A percentile compares a stretch with the other conserved stretches of the same genome.
phyloP scores from a whole-genome alignment of 2,888 invertebrate genomes.

The Cosmorhoe ocellata region DNA sequence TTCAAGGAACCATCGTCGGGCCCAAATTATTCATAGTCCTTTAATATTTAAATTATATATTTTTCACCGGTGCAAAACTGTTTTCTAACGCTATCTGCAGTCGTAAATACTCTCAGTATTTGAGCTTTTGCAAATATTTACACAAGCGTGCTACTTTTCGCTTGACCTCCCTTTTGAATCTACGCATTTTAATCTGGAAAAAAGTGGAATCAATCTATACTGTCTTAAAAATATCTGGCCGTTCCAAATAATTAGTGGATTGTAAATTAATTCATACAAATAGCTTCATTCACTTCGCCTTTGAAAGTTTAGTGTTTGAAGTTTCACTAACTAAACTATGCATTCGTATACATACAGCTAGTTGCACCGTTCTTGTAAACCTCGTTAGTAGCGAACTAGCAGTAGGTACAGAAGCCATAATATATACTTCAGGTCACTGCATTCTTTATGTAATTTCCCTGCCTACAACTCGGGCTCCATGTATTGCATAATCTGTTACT shows the following conservation, averaged over 20 bases:
- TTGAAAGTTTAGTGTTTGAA: not conserved
- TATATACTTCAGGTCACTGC: no score
- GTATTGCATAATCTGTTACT: no score
- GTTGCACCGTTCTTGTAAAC: no score
- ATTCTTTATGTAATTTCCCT: no score
- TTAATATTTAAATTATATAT: not conserved
- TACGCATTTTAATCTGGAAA: slow-evolving; percentile 11
- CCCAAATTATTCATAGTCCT: not conserved
- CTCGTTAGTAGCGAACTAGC: no score
- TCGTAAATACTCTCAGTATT: not conserved
- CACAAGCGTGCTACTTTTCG: slow-evolving; percentile 17
- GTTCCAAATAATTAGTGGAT: not conserved
- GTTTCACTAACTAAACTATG: not conserved
- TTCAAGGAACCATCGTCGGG: not conserved
- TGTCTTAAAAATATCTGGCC: slow-evolving; percentile 1
- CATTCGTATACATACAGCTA: no score
- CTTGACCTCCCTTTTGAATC: slow-evolving; percentile 18
- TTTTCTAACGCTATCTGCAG: slow-evolving; percentile 5
- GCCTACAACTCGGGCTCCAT: no score
- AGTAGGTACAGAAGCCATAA: slow-evolving; percentile 1
- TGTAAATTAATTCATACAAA: no score
- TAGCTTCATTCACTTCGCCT: not conserved
- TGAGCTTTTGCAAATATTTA: slow-evolving; percentile 22
- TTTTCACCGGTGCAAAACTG: not conserved
- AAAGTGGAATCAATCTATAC: slow-evolving; percentile 21